phyloP scores from a whole-genome alignment of 2,888 invertebrate species.

The Drosophila emarginata region DNA sequence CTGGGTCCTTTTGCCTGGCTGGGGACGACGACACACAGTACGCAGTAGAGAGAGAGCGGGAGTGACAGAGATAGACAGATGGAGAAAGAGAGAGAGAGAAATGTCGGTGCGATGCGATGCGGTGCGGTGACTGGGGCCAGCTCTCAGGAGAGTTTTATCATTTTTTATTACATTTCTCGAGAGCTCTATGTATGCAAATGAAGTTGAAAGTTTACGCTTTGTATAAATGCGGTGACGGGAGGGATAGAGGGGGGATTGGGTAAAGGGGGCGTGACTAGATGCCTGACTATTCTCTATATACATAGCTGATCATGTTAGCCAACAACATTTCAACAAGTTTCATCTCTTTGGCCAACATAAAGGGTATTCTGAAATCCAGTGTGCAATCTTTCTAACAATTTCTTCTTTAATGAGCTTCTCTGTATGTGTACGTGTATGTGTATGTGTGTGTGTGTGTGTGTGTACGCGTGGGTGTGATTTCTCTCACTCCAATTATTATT shows the following conservation, averaged over 20 bases:
- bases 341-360: background rate
- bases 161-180: conserved; percentile 79
- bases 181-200: conserved; percentile 81
- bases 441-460: conserved; percentile 59
- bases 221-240: conserved; percentile 52
- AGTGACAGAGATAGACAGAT: background rate
- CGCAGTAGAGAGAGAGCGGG: conserved; percentile 67
- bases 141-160: conserved; percentile 78
- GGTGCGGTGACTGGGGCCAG: conserved; percentile 18
- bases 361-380: background rate
- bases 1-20: conserved; percentile 40
- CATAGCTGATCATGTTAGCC: background rate
- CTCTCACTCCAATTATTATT: too few relatives aligned
- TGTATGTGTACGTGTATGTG: conserved; percentile 27
- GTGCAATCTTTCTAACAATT: conserved; percentile 29
- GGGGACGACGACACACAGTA: conserved; percentile 59
- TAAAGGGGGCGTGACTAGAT: background rate
- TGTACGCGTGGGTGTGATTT: conserved; percentile 43
- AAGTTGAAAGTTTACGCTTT: conserved; percentile 75
- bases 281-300: conserved; percentile 15
- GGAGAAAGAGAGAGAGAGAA: background rate
- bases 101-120: conserved; percentile 19
- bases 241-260: background rate
- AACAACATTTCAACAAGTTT: background rate
- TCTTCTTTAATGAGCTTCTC: conserved; percentile 64